phyloP scores from a whole-genome alignment of 2,113 vertebrate genomes.

The Leptobrachium leishanense region DNA sequence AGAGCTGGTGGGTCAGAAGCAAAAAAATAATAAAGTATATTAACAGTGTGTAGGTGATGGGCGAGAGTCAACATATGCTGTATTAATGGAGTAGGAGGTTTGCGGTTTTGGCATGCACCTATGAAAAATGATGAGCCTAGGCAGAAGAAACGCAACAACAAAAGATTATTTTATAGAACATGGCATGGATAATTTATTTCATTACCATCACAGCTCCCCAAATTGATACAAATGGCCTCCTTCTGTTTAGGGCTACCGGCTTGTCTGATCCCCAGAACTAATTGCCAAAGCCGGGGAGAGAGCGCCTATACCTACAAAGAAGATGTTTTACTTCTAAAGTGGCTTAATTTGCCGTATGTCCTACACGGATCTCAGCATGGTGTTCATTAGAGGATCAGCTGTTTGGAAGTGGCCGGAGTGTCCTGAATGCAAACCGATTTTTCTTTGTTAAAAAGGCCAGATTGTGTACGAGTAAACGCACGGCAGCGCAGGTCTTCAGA shows the following conservation, averaged over 20 bases:
- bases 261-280: conserved; percentile 67
- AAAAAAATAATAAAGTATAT: conserved; percentile 7
- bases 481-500: background rate
- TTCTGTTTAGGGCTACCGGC: conserved; percentile 74
- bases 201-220: conserved; percentile 70
- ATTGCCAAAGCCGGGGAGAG: conserved; percentile 67
- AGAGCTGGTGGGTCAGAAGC: conserved; percentile 62
- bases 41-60: conserved; percentile 1
- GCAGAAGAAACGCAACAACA: background rate
- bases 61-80: background rate
- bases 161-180: conserved; percentile 21
- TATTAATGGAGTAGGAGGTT: background rate
- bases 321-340: conserved; percentile 71
- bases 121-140: conserved; percentile 7
- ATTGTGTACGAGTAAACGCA: conserved; percentile 63
- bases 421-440: conserved; percentile 67
- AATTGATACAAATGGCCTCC: conserved; percentile 82
- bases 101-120: background rate
- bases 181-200: conserved; percentile 66
- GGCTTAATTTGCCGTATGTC: conserved; percentile 75
- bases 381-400: conserved; percentile 79
- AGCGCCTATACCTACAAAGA: conserved; percentile 66
- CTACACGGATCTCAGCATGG: conserved; percentile 73
- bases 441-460: conserved; percentile 77
- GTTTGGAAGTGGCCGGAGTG: conserved; percentile 65